Percentiles rank a stretch among this genome's conserved stretches.
These are phyloP conservation scores for Polylopha cassiicola DNA, from an alignment of 2,888 invertebrate genomes.

Conservation along the genomic window DNA sequence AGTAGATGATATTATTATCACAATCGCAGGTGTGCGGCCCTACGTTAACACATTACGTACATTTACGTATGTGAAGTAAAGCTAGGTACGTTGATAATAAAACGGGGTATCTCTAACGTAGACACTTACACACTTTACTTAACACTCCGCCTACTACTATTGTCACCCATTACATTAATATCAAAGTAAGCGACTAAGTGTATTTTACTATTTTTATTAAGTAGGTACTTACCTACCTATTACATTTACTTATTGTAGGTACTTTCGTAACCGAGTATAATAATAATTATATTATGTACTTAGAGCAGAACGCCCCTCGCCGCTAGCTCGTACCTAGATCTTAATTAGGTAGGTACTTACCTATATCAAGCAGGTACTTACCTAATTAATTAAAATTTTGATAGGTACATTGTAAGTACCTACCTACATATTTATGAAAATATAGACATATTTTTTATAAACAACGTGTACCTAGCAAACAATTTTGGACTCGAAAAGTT, in stretches of 20 bases:
- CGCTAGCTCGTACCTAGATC: too few species aligned
- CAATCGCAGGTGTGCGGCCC: constrained; percentile 23
- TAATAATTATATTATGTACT: too few species aligned
- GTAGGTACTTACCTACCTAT: too few species aligned
- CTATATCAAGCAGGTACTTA: constrained; percentile 1
- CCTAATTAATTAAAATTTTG: constrained; percentile 12
- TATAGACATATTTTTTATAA: constrained; percentile 16
- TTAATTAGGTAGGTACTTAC: constrained; percentile 9
- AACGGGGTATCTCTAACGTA: constrained; percentile 5
- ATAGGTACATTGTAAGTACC: constrained; percentile 14
- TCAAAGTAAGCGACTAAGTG: too few species aligned
- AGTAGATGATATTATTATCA: constrained; percentile 28
- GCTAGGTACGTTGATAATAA: constrained; percentile 8
- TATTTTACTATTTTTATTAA: too few species aligned
- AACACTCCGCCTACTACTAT: constrained; percentile 17
- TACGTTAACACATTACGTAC: constrained; percentile 5
- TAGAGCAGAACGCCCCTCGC: too few species aligned
- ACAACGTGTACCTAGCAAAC: constrained; percentile 16
- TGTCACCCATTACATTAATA: constrained; percentile 20
- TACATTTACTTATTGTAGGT: too few species aligned
- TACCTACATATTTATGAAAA: constrained; percentile 18
- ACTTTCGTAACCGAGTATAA: too few species aligned
- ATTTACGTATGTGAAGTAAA: not conserved
- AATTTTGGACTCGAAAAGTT: constrained; percentile 19
- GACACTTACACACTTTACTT: constrained; percentile 9